phyloP scores from a whole-genome alignment of 1,140 invertebrate species.

The Pantala flavescens region DNA sequence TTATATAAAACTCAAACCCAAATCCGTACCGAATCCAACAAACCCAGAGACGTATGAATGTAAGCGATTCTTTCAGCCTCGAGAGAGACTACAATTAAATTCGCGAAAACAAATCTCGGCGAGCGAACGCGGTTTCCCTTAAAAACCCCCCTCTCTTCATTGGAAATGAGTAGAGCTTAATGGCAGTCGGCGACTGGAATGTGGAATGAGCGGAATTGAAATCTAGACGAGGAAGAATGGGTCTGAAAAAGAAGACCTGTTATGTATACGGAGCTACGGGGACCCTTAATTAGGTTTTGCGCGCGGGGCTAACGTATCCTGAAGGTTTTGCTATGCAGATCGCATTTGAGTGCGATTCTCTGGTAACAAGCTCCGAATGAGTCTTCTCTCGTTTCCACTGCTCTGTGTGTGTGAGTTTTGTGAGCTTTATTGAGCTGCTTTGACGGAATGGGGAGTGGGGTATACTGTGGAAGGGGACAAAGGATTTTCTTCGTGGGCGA shows the following conservation, averaged over 20 bases:
- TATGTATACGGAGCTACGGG: not conserved
- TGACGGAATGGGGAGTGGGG: not conserved
- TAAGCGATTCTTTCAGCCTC: no score
- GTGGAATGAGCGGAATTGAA: slow-evolving; percentile 4
- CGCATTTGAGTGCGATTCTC: not conserved
- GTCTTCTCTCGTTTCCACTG: not conserved
- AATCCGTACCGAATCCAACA: no score
- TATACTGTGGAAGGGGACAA: no score
- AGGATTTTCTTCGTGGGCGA: no score
- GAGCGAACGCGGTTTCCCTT: not conserved
- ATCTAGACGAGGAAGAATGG: not conserved
- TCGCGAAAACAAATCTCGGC: not conserved
- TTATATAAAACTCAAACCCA: no score
- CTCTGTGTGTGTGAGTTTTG: not conserved
- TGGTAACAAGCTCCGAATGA: not conserved
- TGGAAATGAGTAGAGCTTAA: not conserved
- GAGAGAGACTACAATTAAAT: no score
- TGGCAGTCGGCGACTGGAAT: not conserved
- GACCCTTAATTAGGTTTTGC: not conserved
- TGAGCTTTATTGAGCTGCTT: not conserved
- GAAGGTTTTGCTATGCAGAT: slow-evolving; percentile 5
- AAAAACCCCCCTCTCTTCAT: not conserved
- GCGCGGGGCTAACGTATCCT: not conserved
- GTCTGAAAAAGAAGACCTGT: not conserved
- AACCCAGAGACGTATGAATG: no score